Percentiles rank a stretch among this genome's conserved stretches.
Evolutionary conservation across 2,888 invertebrate genomes (phyloP).

Genomic region (Microplitis deprimator): DNA sequence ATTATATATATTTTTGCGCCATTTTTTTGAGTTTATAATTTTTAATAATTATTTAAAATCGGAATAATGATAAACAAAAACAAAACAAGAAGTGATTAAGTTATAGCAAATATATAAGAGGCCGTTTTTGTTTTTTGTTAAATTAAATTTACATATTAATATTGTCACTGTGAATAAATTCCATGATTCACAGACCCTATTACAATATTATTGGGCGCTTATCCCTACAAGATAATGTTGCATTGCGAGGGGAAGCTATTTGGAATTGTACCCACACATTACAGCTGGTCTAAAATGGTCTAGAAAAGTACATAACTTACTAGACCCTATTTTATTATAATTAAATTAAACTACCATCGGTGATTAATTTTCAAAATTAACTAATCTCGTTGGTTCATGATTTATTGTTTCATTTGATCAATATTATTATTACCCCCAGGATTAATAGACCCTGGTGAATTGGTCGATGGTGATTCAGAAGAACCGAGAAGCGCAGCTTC

Average conservation of each 20-base stretch:
- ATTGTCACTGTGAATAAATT: slow-evolving; percentile 10
- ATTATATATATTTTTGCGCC: background rate
- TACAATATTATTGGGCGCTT: background rate
- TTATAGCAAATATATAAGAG: slow-evolving; percentile 24
- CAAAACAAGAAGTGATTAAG: slow-evolving; percentile 8
- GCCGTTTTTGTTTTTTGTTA: slow-evolving; percentile 28
- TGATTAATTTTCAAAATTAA: slow-evolving; percentile 5
- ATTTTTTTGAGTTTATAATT: background rate
- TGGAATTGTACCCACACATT: background rate
- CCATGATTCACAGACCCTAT: background rate
- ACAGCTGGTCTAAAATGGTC: background rate
- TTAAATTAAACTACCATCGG: slow-evolving; percentile 13
- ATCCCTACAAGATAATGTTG: background rate
- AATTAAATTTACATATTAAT: slow-evolving; percentile 11
- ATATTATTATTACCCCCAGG: slow-evolving; percentile 37
- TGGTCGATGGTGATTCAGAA: slow-evolving; percentile 64
- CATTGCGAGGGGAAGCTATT: background rate
- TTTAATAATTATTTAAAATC: background rate
- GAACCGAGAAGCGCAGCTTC: slow-evolving; percentile 74
- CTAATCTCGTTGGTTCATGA: slow-evolving; percentile 13
- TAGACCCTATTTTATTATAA: background rate
- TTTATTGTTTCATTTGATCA: slow-evolving; percentile 36
- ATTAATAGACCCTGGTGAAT: slow-evolving; percentile 54
- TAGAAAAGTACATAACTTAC: background rate
- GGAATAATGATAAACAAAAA: slow-evolving; percentile 8